These are phyloP conservation scores for Rallus crepitans DNA, from an alignment of 2,797 vertebrate genomes.

Conservation along the genomic window DNA sequence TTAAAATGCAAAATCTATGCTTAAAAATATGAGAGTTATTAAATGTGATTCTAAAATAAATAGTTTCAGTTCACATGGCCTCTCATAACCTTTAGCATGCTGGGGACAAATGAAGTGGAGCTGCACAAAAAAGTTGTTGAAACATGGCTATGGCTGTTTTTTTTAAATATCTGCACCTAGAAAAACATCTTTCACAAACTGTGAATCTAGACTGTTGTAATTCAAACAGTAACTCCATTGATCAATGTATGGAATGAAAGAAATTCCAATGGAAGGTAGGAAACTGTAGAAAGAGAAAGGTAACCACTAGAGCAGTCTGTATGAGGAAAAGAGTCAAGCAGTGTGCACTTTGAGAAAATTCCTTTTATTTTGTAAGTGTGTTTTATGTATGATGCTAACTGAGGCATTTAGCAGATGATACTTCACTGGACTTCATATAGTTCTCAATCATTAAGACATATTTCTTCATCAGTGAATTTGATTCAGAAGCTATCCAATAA, in stretches of 20 bases:
- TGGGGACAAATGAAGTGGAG: neutral
- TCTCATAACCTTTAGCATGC: neutral
- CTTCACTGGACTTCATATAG: neutral
- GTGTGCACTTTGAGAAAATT: neutral
- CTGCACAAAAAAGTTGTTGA: neutral
- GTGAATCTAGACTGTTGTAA: neutral
- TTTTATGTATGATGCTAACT: neutral
- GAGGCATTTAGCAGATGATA: neutral
- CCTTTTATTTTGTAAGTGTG: neutral
- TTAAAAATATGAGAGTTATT: neutral
- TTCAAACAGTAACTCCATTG: conserved; percentile 76
- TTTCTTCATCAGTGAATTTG: neutral
- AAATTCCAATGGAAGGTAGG: conserved; percentile 70
- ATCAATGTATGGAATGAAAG: conserved; percentile 45
- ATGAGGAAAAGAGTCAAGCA: conserved; percentile 61
- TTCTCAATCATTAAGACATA: neutral
- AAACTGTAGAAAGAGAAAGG: conserved; percentile 65
- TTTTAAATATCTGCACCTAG: conserved; percentile 1
- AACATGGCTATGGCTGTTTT: neutral
- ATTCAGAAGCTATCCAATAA: neutral
- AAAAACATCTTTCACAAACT: conserved; percentile 30
- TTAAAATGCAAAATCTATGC: neutral
- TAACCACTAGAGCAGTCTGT: conserved; percentile 29
- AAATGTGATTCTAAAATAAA: neutral
- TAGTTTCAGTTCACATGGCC: neutral